phyloP scores from a whole-genome alignment of 2,888 invertebrate species.

The Taenaris catops region DNA sequence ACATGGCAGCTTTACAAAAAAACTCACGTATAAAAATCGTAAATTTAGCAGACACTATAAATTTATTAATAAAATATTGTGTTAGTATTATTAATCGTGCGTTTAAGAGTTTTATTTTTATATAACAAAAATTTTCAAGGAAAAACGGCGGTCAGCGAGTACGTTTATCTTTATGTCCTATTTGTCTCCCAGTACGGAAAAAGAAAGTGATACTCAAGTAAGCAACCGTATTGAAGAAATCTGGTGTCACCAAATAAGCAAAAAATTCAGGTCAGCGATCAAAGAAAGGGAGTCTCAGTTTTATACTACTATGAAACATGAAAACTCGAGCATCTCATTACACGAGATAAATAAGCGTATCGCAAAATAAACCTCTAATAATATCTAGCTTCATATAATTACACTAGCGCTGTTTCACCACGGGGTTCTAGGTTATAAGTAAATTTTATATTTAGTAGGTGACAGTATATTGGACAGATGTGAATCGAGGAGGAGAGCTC shows the following conservation, averaged over 20 bases:
- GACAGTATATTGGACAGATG: too few relatives aligned
- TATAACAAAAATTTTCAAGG: slow-evolving; percentile 32
- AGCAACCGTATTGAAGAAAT: slow-evolving; percentile 36
- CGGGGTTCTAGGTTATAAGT: too few relatives aligned
- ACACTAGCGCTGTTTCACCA: too few relatives aligned
- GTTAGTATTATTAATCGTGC: too few relatives aligned
- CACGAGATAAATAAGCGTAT: slow-evolving; percentile 25
- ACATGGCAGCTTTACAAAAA: too few relatives aligned
- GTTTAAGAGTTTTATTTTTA: too few relatives aligned
- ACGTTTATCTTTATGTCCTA: slow-evolving; percentile 39
- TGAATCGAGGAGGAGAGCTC: too few relatives aligned
- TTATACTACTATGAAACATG: slow-evolving; percentile 41
- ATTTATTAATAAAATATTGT: too few relatives aligned
- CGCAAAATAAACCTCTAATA: slow-evolving; percentile 4
- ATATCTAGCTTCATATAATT: too few relatives aligned
- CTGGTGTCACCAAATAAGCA: slow-evolving; percentile 27
- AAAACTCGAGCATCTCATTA: slow-evolving; percentile 35
- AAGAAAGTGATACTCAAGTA: slow-evolving; percentile 36
- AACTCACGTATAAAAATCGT: too few relatives aligned
- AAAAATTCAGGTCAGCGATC: slow-evolving; percentile 57
- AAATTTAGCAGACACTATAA: too few relatives aligned
- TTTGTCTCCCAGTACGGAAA: slow-evolving; percentile 37
- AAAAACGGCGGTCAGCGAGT: slow-evolving; percentile 42
- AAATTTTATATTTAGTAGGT: too few relatives aligned
- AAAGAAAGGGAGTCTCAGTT: slow-evolving; percentile 37